Evolutionary conservation across 1,140 invertebrate species (phyloP), one percentile per base, ranked within the genome.

Genomic region (Drosophila melanica): DNA sequence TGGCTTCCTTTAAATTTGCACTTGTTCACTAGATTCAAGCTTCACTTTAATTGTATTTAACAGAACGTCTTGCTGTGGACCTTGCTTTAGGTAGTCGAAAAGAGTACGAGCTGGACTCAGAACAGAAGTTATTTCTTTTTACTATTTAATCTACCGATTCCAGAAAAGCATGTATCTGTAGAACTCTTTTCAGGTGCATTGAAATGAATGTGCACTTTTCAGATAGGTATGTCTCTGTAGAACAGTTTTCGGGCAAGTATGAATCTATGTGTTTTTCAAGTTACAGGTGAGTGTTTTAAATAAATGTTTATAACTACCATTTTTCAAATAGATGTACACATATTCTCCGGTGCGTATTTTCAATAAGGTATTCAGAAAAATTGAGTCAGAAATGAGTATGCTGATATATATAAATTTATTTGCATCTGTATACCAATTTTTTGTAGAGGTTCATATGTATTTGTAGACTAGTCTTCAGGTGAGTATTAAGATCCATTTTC

Each of bases 41-140:
- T 55, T 55, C 53, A 54, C 33, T 37, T 39, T n/a, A 10, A 16
- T 35, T 54, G 4, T 39, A n/a, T 20, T 7, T 7, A 23, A 41
- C 39, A 18, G 37, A 59, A 45, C 11, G 62, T 30, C 11, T 20
- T 18, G 48, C 47, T 30, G 58, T 30, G n/a, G 47, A 7, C 37
- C 51, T 45, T 54, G 58, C 66, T 62, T 62, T 37, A 20, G 53
- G 39, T 45, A 62, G 62, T 69, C 48, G 4, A 12, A 53, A 42
- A 62, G 39, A 27, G n/a, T 20, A 9, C 27, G 48, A 37, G 66
- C 66, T 68, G 48, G 57, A 33, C 35, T 14, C 14, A 23, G 48
- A 30, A 42, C 44, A 8, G 5, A 39, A 27, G 16, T 14, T 45
- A 35, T 33, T 33, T 39, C 45, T 69, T 18, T 55, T 64, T 39